Evolutionary conservation across 1,140 invertebrate genomes (phyloP).

Genomic region (Scaptomyza hsui): DNA sequence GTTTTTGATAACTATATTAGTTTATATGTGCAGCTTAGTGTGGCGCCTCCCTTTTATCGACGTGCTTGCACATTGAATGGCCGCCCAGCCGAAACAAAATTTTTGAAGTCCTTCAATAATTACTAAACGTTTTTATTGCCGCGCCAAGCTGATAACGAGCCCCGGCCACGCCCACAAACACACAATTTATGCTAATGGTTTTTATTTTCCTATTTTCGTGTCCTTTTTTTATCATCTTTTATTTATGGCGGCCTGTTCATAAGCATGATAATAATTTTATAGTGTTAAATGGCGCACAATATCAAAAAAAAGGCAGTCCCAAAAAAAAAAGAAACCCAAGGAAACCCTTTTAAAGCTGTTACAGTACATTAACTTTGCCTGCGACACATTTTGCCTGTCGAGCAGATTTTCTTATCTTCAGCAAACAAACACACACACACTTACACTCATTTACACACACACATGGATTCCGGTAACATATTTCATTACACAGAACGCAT

Average conservation of each 20-base stretch:
- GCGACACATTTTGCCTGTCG: conserved; percentile 57
- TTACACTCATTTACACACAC: conserved; percentile 15
- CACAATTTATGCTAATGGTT: conserved; percentile 70
- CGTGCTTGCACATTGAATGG: conserved; percentile 53
- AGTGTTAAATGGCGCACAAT: conserved; percentile 71
- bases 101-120: conserved; percentile 61
- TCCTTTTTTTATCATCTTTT: conserved; percentile 24
- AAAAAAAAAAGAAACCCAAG: conserved; percentile 30
- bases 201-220: background rate
- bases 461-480: conserved; percentile 45
- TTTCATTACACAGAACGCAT: conserved; percentile 59
- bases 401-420: conserved; percentile 79
- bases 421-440: conserved; percentile 33
- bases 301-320: conserved; percentile 8
- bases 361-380: conserved; percentile 75
- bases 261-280: conserved; percentile 78
- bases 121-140: conserved; percentile 76
- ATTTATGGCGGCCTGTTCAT: conserved; percentile 53
- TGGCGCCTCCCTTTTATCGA: conserved; percentile 42
- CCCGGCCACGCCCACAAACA: conserved; percentile 13
- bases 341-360: conserved; percentile 66
- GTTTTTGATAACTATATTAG: conserved; percentile 72
- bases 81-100: conserved; percentile 42
- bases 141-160: conserved; percentile 68
- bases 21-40: conserved; percentile 24